Base-by-base conservation (phyloP, 2,888 invertebrate species). In the Drosophila nigricruria region DNA sequence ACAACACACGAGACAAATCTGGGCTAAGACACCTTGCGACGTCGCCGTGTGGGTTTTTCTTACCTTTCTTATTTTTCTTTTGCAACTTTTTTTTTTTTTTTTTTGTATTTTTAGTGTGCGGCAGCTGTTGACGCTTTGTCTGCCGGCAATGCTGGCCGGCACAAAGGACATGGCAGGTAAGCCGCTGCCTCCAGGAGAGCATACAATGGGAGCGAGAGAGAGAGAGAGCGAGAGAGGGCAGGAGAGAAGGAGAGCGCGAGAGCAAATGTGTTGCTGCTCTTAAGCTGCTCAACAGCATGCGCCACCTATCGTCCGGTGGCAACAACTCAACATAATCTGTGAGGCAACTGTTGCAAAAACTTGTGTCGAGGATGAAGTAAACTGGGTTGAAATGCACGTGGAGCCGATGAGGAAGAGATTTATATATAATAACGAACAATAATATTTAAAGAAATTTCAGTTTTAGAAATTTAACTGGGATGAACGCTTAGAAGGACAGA, bases 1-100 rank as follows among this genome's bases (percentile, higher is more conserved):
- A 64, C 74, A 84, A 81, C 78, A 79, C 87, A 89, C 84, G 89
- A 83, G 89, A 87, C 84, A 85, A 85, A 85, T 85, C 84, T 85
- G 84, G 89, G 81, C 84, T 81, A 83, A 83, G 84, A 89, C 84
- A 85, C 84, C 84, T 85, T 85, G 84, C 84, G 36, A 81, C 53
- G 73, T 68, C 76, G 66, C 54, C 68, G 81, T 88, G 84, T 87
- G 89, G 84, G 73, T 88, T 84, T 72, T 66, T 53, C 73, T 36
- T 77, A 64, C 70, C 77, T 80, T 85, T 71, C 62, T 62, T 67
- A 49, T 49, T 70, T 40, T 53, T 27, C 25, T 59, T 63, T 67
- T 23, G 49, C 59, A 30, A 56, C 57, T 61, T 81, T 75, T 62
- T 59, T 60, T 47, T 53, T 57, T 53, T 54, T 54, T 58, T 50